Conservation (phyloP, 2,888 invertebrate genomes). For the Andrena bucephala region DNA sequence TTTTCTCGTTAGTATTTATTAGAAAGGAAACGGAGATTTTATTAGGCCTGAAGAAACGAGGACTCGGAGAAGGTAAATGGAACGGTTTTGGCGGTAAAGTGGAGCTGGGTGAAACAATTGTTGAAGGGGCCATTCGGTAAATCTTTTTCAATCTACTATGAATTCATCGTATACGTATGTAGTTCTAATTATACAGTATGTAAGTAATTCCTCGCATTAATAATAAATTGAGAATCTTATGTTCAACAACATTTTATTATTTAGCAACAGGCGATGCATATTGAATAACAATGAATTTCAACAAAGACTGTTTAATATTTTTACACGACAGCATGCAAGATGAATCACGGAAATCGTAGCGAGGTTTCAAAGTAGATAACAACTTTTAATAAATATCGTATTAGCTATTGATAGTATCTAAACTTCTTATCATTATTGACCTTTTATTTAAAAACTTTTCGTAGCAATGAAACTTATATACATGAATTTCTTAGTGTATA, state of each 20-base stretch:
- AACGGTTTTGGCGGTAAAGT: slow-evolving; percentile 94
- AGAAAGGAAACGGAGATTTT: slow-evolving; percentile 85
- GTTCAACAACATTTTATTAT: slow-evolving; percentile 74
- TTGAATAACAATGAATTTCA: slow-evolving; percentile 70
- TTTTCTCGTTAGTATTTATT: slow-evolving; percentile 86
- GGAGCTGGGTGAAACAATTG: slow-evolving; percentile 88
- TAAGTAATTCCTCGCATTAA: neutral
- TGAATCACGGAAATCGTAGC: slow-evolving; percentile 36
- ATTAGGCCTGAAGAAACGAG: slow-evolving; percentile 90
- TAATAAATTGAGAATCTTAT: slow-evolving; percentile 36
- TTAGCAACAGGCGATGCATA: slow-evolving; percentile 69
- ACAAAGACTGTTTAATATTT: slow-evolving; percentile 41
- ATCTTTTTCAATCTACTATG: neutral
- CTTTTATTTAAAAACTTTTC: slow-evolving; percentile 12
- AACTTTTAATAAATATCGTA: neutral
- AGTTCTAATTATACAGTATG: neutral
- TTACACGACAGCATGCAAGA: slow-evolving; percentile 31
- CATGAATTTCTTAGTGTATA: neutral
- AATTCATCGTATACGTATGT: neutral
- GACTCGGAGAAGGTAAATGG: slow-evolving; percentile 91
- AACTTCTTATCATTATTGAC: neutral
- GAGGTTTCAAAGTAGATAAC: neutral
- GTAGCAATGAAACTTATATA: slow-evolving; percentile 9
- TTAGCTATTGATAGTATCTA: neutral
- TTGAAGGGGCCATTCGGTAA: slow-evolving; percentile 88